Percentiles rank a stretch among this genome's conserved stretches.
Evolutionary conservation across 2,113 vertebrate species (phyloP).

Genomic region (Oreocharis arfaki): DNA sequence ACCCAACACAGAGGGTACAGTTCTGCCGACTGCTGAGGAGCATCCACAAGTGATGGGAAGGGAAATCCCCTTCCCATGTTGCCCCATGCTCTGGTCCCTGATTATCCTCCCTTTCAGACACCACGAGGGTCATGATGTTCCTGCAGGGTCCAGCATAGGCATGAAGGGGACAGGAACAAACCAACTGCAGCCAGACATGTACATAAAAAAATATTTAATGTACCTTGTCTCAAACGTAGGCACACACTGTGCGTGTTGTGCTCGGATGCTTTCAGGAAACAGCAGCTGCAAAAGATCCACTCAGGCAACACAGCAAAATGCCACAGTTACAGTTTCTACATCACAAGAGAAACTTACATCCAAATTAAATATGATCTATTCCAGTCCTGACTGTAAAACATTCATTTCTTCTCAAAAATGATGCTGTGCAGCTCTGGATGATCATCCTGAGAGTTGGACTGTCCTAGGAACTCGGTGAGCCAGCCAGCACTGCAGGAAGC

Average conservation of each 20-base stretch:
- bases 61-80: neutral
- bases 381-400: neutral
- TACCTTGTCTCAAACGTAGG: neutral
- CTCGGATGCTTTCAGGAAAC: neutral
- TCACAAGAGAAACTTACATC: neutral
- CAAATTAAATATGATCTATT: neutral
- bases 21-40: neutral
- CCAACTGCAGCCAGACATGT: neutral
- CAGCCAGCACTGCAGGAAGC: neutral
- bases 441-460: neutral
- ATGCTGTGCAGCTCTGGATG: neutral
- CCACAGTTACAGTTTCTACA: neutral
- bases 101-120: neutral
- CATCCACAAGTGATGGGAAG: neutral
- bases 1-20: neutral
- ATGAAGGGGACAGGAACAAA: neutral
- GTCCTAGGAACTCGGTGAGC: neutral
- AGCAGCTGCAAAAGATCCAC: neutral
- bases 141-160: accelerated
- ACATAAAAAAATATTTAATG: constrained; percentile 15
- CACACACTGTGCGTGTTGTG: neutral
- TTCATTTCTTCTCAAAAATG: neutral
- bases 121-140: accelerated
- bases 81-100: neutral
- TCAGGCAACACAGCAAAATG: neutral